A percentile compares a stretch with the other conserved stretches of the same genome.
Evolutionary conservation across 53 echinoderm and acorn worm species (phyloP).

Genomic region (Actinopyga echinites): DNA sequence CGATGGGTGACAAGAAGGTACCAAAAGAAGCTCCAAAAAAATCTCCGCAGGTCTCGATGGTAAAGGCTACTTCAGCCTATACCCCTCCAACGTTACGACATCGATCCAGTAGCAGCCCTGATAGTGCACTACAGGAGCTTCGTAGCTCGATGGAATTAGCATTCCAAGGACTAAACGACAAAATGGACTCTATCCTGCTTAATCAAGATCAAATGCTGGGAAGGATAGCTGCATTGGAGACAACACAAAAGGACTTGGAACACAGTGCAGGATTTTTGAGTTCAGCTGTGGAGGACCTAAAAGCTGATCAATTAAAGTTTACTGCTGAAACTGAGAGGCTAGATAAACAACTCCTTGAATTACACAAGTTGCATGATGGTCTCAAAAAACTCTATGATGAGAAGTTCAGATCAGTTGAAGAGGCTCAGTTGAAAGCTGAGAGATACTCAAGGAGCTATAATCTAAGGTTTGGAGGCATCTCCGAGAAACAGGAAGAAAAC

Average conservation of each 20-base stretch:
- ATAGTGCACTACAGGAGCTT: background rate
- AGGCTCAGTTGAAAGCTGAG: constrained; percentile 5
- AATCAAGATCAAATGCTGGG: constrained; percentile 2
- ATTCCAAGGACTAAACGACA: background rate
- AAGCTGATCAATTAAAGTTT: background rate
- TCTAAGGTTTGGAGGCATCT: constrained; percentile 1
- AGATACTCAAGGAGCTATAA: constrained; percentile 1
- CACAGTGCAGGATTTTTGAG: background rate
- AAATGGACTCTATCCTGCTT: background rate
- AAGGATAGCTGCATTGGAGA: background rate
- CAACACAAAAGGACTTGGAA: constrained; percentile 5
- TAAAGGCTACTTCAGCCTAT: background rate
- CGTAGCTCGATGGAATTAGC: background rate
- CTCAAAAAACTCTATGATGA: background rate
- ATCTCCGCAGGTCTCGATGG: background rate
- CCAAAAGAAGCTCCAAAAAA: background rate
- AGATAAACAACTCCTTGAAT: too few species aligned
- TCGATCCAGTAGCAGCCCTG: background rate
- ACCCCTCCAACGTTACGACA: background rate
- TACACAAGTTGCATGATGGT: background rate
- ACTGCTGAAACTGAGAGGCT: background rate
- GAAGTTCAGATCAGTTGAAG: background rate
- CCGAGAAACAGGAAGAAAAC: background rate
- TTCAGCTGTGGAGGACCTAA: background rate
- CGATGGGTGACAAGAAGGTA: background rate